Conservation (phyloP, 2,113 vertebrate genomes). For the Desmodus rotundus region DNA sequence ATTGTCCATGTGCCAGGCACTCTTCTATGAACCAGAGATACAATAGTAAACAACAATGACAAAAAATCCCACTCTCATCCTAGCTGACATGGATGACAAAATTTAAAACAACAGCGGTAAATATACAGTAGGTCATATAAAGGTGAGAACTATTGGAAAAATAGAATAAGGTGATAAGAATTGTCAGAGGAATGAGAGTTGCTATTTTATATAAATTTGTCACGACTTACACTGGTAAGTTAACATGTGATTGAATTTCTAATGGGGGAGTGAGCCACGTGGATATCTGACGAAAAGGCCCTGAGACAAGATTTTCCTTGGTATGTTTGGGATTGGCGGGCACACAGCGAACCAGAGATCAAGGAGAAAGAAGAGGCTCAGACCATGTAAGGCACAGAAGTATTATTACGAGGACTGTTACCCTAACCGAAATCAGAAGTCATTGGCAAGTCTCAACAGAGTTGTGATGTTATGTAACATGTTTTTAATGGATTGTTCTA, state of each 20-base stretch:
- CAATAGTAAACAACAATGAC: neutral
- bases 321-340: neutral
- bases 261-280: neutral
- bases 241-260: neutral
- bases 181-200: neutral
- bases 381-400: neutral
- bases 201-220: neutral
- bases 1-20: neutral
- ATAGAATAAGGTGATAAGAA: neutral
- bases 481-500: neutral
- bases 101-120: neutral
- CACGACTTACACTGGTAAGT: neutral
- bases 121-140: neutral
- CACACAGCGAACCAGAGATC: neutral
- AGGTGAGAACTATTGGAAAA: neutral
- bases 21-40: neutral
- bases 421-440: neutral
- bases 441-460: neutral
- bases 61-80: neutral
- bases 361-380: neutral
- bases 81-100: neutral
- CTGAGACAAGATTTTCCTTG: neutral
- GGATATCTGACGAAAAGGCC: neutral
- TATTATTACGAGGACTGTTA: neutral
- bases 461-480: neutral